Evolutionary conservation across 53 echinoderm and acorn worm genomes (phyloP).

Genomic region (Paelopatides confundens): DNA sequence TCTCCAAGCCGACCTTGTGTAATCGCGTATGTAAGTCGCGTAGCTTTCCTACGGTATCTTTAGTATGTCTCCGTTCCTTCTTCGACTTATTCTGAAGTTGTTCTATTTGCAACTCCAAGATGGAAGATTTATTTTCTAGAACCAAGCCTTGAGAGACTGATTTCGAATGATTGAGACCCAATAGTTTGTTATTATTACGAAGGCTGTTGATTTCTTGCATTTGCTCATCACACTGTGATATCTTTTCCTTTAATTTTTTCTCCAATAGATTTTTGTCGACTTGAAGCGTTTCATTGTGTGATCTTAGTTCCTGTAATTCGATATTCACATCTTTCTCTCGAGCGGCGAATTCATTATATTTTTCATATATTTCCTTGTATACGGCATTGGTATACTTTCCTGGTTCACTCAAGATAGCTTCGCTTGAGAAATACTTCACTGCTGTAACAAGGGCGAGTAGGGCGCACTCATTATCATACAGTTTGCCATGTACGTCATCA

Average conservation of each 20-base stretch:
- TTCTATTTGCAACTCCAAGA: background rate
- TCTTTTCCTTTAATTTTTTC: background rate
- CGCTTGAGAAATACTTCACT: background rate
- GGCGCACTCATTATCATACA: slow-evolving; percentile 3
- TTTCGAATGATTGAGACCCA: background rate
- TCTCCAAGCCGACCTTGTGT: background rate
- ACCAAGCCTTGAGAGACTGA: background rate
- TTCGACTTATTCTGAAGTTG: background rate
- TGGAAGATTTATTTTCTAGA: slow-evolving; percentile 14
- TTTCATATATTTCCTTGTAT: slow-evolving; percentile 19
- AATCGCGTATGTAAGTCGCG: background rate
- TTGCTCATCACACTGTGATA: background rate
- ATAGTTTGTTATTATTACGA: background rate
- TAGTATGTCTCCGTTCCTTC: slow-evolving; percentile 1
- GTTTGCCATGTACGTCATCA: background rate
- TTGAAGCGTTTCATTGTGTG: background rate
- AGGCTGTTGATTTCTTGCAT: background rate
- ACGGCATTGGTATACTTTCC: slow-evolving; percentile 22
- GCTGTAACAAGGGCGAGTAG: background rate
- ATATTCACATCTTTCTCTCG: background rate
- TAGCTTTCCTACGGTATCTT: background rate
- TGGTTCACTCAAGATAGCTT: slow-evolving; percentile 23
- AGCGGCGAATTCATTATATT: background rate
- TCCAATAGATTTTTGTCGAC: background rate
- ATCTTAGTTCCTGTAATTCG: background rate